phyloP scores from a whole-genome alignment of 1,140 invertebrate genomes.

The Laupala kohalensis region DNA sequence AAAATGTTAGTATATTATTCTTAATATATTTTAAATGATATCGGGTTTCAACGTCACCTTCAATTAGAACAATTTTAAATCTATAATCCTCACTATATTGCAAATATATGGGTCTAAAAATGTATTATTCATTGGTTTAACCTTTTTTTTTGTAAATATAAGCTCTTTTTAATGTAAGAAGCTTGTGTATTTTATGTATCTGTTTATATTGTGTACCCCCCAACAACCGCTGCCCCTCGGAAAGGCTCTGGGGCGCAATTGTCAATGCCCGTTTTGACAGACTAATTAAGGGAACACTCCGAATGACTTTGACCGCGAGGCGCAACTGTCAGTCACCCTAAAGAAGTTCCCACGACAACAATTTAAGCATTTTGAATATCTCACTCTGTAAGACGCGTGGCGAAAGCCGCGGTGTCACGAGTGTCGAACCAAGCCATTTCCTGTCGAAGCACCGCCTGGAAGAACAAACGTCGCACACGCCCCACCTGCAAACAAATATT shows the following conservation, averaged over 20 bases:
- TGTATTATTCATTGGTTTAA: no score
- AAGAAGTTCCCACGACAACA: no score
- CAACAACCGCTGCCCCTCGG: background rate
- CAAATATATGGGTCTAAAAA: no score
- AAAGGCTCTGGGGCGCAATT: background rate
- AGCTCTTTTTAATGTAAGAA: background rate
- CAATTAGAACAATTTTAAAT: no score
- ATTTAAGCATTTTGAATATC: no score
- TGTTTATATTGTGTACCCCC: background rate
- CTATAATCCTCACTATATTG: no score
- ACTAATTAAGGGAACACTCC: background rate
- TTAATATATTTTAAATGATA: no score
- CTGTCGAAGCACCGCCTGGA: slow-evolving; percentile 65
- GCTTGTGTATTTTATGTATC: background rate
- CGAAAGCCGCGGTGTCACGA: slow-evolving; percentile 74
- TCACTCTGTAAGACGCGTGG: slow-evolving; percentile 79
- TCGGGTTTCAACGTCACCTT: no score
- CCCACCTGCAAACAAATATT: slow-evolving; percentile 41
- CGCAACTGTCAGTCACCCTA: no score
- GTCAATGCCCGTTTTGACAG: background rate
- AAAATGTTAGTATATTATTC: no score
- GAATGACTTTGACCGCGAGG: background rate
- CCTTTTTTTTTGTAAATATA: no score
- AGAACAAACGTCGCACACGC: slow-evolving; percentile 53
- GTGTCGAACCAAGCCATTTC: slow-evolving; percentile 88